Base-by-base conservation (phyloP, 2,113 vertebrate genomes). In the Zonotrichia leucophrys region DNA sequence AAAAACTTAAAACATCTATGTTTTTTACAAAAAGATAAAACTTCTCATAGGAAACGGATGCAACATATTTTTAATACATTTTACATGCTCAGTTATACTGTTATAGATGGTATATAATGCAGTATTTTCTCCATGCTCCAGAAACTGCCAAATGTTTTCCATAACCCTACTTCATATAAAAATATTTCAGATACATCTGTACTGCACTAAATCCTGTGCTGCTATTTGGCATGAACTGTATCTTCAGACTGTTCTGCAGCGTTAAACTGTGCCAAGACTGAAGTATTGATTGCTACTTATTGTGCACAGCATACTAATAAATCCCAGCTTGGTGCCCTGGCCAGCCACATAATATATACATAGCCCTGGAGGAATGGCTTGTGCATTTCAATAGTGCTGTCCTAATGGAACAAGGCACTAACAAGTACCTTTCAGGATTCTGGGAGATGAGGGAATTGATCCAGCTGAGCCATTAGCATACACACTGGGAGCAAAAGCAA, bases 261-360 rank as follows among this genome's bases (percentile, higher is more conserved):
- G 46, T 66, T 76, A 55, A 76, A 73, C 67, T 67, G 47, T 77
- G 91, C 96, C 95, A 96, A 83, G 80, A 79, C 56, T 76, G 42
- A 87, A 92, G 81, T 95, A 93, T 89, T 91, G 90, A 95, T 95
- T 94, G 89, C 83, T 93, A 63, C 94, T 96, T 92, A 73, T 24
- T 69, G 73, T 59, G 78, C 46, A 56, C 41, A 5, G 76, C 83
- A 83, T 67, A 18, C 55, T 94, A 92, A 96, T 94, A 95, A 92
- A 95, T 91, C 76, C 70, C 69, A 66, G n/a, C 68, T 66, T 53
- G 11, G 37, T 80, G 78, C 84, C 62, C 78, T 76, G 78, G 83
- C 46, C 70, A 89, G 41, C 41, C 58, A 44, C 21, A 30, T 37
- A 74, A 42, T 56, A 49, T 11, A 33, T 15, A 58, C 31, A 81